These are phyloP conservation scores for Diachasma alloeum DNA, from an alignment of 1,140 invertebrate genomes.

Conservation along the genomic window DNA sequence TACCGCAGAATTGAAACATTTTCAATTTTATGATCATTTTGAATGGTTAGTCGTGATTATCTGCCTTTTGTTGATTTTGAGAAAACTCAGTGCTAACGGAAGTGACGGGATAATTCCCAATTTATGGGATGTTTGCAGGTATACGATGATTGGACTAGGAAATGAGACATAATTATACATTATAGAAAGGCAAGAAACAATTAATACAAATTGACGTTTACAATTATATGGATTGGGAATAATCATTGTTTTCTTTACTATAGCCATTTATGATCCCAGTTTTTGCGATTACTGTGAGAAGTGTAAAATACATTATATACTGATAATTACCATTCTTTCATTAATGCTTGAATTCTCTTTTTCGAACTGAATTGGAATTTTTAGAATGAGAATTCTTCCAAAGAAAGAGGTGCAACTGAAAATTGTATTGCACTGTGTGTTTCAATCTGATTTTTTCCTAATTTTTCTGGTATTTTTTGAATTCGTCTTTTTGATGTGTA, in stretches of 20 bases:
- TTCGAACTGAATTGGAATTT: neutral
- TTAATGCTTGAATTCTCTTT: neutral
- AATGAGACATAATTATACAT: neutral
- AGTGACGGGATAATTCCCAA: neutral
- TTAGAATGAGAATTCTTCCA: neutral
- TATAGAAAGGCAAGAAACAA: neutral
- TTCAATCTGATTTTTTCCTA: neutral
- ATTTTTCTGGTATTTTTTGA: neutral
- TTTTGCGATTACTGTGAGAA: neutral
- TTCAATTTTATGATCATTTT: neutral
- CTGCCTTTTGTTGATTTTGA: neutral
- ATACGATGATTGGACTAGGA: neutral
- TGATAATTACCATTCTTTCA: constrained; percentile 2
- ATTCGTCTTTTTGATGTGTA: constrained; percentile 39
- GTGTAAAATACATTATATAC: constrained; percentile 12
- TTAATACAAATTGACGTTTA: constrained; percentile 5
- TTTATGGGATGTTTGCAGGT: neutral
- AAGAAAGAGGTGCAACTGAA: constrained; percentile 8
- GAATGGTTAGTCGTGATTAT: neutral
- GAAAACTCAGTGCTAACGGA: neutral
- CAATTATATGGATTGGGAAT: constrained; percentile 9
- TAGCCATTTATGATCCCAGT: neutral
- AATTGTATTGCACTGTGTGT: constrained; percentile 3
- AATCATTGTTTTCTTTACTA: neutral
- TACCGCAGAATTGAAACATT: neutral